phyloP scores from a whole-genome alignment of 2,797 vertebrate species.

The Xenentodon cancila region DNA sequence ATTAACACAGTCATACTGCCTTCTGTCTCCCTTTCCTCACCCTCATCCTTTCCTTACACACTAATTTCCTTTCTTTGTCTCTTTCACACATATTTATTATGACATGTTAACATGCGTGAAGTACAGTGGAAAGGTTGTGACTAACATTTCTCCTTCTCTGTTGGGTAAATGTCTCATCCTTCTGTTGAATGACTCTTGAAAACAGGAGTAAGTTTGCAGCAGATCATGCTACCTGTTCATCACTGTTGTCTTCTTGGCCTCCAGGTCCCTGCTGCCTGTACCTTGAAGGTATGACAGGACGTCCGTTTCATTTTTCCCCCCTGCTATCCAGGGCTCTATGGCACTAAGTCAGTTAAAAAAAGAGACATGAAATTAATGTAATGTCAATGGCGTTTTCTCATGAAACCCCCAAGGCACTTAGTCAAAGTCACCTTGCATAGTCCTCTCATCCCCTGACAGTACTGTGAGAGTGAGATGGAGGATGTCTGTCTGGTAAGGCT shows the following conservation, averaged over 20 bases:
- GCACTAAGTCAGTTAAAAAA: slow-evolving; percentile 74
- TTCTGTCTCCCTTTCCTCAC: slow-evolving; percentile 36
- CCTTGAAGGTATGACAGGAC: slow-evolving; percentile 53
- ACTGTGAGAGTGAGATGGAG: slow-evolving; percentile 76
- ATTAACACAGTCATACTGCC: slow-evolving; percentile 70
- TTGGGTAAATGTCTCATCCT: slow-evolving; percentile 26
- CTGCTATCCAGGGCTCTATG: slow-evolving; percentile 57
- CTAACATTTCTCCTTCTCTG: slow-evolving; percentile 54
- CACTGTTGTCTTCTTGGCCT: slow-evolving; percentile 58
- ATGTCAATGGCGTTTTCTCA: slow-evolving; percentile 79
- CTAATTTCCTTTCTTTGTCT: slow-evolving; percentile 36
- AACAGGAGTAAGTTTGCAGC: slow-evolving; percentile 47
- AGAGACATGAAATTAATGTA: slow-evolving; percentile 82
- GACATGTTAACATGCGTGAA: slow-evolving; percentile 42
- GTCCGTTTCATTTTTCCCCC: slow-evolving; percentile 34
- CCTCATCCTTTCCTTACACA: slow-evolving; percentile 15
- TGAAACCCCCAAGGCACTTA: slow-evolving; percentile 79
- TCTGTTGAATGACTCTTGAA: slow-evolving; percentile 44
- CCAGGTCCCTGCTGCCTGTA: slow-evolving; percentile 29
- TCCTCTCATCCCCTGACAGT: slow-evolving; percentile 79
- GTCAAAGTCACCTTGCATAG: slow-evolving; percentile 85
- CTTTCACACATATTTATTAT: slow-evolving; percentile 44
- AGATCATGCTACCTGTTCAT: slow-evolving; percentile 58
- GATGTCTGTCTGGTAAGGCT: slow-evolving; percentile 76
- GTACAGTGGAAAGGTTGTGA: slow-evolving; percentile 64